phyloP scores from a whole-genome alignment of 2,888 invertebrate genomes.

The Dryococelus australis region DNA sequence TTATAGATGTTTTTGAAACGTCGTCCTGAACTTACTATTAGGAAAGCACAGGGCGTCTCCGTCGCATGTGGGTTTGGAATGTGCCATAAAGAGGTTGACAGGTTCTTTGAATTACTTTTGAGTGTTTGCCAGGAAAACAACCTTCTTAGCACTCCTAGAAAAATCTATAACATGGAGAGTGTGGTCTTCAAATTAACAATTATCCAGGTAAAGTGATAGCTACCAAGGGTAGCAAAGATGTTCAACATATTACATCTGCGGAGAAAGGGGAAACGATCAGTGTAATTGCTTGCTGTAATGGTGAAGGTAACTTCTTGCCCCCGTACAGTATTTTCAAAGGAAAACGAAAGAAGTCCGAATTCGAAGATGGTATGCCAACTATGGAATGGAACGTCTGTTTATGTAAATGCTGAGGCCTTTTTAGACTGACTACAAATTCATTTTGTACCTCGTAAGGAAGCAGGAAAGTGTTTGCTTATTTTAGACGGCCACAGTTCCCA shows the following conservation, averaged over 20 bases:
- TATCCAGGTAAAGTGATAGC: slow-evolving; percentile 35
- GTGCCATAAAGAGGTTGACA: too few relatives aligned
- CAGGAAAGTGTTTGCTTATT: too few relatives aligned
- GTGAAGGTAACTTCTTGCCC: slow-evolving; percentile 49
- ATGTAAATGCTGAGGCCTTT: too few relatives aligned
- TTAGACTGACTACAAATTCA: too few relatives aligned
- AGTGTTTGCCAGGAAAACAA: slow-evolving; percentile 49
- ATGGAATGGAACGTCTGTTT: slow-evolving; percentile 48
- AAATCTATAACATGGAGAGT: slow-evolving; percentile 25
- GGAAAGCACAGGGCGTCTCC: too few relatives aligned
- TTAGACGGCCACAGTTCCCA: too few relatives aligned
- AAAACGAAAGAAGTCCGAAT: slow-evolving; percentile 49
- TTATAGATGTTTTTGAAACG: too few relatives aligned
- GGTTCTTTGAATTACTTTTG: too few relatives aligned
- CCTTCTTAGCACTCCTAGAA: slow-evolving; percentile 46
- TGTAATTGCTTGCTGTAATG: slow-evolving; percentile 44
- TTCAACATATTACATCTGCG: not conserved
- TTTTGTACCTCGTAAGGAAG: too few relatives aligned
- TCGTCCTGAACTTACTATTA: too few relatives aligned
- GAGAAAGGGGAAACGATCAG: not conserved
- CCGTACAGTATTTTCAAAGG: too few relatives aligned
- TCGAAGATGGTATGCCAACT: slow-evolving; percentile 46
- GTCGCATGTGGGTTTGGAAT: too few relatives aligned
- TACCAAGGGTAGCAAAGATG: not conserved
- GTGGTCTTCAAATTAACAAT: slow-evolving; percentile 41